Evolutionary conservation across 1,140 invertebrate species (phyloP).

Genomic region (Nomia melanderi): DNA sequence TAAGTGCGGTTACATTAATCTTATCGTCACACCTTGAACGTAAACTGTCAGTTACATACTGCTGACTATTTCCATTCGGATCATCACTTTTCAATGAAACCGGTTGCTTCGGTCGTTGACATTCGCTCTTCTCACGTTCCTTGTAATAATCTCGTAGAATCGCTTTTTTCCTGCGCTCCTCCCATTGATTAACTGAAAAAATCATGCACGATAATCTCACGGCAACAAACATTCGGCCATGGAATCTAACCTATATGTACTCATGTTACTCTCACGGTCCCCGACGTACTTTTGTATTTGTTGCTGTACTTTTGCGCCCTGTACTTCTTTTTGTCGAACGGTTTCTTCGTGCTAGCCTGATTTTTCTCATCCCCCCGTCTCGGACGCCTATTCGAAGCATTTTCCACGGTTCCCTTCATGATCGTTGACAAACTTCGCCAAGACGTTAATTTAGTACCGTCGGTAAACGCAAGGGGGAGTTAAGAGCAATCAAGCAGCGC

Average conservation of each 20-base stretch:
- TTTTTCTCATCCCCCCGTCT: background rate
- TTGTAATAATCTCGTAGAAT: constrained; percentile 82
- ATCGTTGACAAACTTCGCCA: constrained; percentile 6
- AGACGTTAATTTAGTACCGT: constrained; percentile 18
- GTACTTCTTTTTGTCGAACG: constrained; percentile 85
- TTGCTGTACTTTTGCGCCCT: constrained; percentile 85
- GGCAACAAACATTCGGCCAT: constrained; percentile 13
- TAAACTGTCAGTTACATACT: constrained; percentile 23
- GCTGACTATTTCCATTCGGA: constrained; percentile 8
- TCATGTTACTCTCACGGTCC: no score
- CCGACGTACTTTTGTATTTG: constrained; percentile 82
- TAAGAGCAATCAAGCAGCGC: constrained; percentile 13
- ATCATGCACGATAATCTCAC: background rate
- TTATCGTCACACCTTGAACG: background rate
- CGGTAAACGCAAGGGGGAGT: constrained; percentile 25
- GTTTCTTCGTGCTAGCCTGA: constrained; percentile 6
- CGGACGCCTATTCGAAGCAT: background rate
- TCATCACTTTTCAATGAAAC: background rate
- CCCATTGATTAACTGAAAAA: constrained; percentile 83
- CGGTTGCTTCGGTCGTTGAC: constrained; percentile 43
- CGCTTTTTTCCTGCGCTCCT: constrained; percentile 83
- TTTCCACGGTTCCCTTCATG: constrained; percentile 1
- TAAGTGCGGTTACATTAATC: constrained; percentile 8
- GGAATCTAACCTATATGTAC: constrained; percentile 61
- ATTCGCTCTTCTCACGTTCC: constrained; percentile 80